Base-by-base conservation (phyloP, 2,888 invertebrate genomes). In the Platycnemis pennipes region DNA sequence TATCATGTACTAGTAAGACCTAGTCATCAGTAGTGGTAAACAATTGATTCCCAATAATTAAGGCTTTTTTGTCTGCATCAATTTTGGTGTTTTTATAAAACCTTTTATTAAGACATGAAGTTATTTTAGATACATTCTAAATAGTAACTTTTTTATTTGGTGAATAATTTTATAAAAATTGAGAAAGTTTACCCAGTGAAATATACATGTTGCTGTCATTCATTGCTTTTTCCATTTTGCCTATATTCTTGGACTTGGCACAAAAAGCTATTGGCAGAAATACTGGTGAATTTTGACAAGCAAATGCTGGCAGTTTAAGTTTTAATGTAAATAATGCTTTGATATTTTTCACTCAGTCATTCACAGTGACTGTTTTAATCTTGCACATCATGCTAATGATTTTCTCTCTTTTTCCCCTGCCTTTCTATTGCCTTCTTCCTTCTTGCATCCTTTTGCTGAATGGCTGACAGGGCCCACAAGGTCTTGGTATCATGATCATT, bases 401-500 rank as follows among this genome's bases (percentile, higher is more conserved):
- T 46, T 86, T 89, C 91, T 94, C 49, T 94, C 94, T 87, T n/a
- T 56, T 44, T 94, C 45, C n/a, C 88, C 87, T 89, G 53, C 26
- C 37, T 26, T 91, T 94, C 53, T 94, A 63, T 63, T 88, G 94
- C 45, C 77, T 22, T 5, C 85, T 94, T 53, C 94, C 86, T 91
- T 94, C n/a, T 94, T 44, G 91, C 88, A 56, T 89, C 94, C 94
- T 63, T 86, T 77, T 85, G 94, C 85, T 86, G 95, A 77, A 37
- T 77, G 77, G 77, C 77, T 95, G 96, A 95, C 97, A 98, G 98
- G 98, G 98, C 95, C 97, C 97, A 94, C 98, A 98, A 95, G 98
- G 98, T 94, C 97, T 99, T 95, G 99, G 99, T 95, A 98, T 99
- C 96, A 99, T 99, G 99, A 99, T 99, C 96, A 99, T 99, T 96